Conservation (phyloP, 1,140 invertebrate species). For the Atta colombica region DNA sequence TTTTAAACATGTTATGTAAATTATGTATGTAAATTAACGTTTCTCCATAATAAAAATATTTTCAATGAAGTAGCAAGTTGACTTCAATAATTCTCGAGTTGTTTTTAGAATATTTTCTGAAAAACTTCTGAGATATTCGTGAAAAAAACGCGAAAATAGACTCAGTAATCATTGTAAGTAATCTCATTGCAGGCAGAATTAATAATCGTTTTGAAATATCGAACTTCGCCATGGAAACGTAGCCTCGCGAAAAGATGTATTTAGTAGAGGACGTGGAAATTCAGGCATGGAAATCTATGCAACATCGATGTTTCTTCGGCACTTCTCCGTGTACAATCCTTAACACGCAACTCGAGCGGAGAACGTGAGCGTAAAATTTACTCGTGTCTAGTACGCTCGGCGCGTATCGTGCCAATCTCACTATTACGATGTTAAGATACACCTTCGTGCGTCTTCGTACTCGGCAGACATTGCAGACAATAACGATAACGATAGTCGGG, state of each 20-base stretch:
- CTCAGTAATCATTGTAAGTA: background rate
- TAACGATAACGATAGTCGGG: slow-evolving; percentile 70
- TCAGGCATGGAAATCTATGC: slow-evolving; percentile 1
- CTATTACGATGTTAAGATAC: slow-evolving; percentile 8
- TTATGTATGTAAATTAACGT: background rate
- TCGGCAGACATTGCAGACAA: slow-evolving; percentile 57
- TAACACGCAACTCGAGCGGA: slow-evolving; percentile 20
- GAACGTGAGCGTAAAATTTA: slow-evolving; percentile 49
- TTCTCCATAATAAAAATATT: background rate
- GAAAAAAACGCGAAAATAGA: background rate
- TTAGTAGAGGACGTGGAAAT: background rate
- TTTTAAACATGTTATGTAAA: no score
- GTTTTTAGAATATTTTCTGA: background rate
- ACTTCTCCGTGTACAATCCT: slow-evolving; percentile 11
- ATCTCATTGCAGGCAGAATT: background rate
- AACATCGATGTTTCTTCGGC: slow-evolving; percentile 14
- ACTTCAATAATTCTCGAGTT: background rate
- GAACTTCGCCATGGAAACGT: background rate
- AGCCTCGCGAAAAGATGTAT: background rate
- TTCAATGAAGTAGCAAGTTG: background rate
- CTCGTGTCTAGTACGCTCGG: slow-evolving; percentile 28
- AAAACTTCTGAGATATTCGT: no score
- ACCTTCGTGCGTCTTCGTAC: slow-evolving; percentile 22
- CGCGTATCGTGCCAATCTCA: slow-evolving; percentile 43
- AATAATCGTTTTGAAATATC: background rate